Percentiles rank a stretch among this genome's conserved stretches.
These are phyloP conservation scores for Gymnarchus niloticus DNA, from an alignment of 2,113 vertebrate genomes.

Conservation along the genomic window DNA sequence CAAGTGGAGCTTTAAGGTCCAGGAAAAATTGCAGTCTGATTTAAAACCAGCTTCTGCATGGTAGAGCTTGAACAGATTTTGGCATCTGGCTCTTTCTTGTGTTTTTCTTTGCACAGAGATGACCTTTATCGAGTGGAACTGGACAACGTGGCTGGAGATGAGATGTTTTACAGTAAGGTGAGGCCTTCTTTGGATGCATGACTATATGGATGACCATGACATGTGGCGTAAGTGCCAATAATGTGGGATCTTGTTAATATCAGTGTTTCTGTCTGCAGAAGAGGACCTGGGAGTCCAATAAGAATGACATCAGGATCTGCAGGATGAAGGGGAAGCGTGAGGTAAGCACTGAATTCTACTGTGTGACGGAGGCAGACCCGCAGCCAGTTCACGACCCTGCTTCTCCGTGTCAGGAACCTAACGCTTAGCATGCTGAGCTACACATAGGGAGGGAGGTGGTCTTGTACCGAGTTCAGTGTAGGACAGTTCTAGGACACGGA, in stretches of 20 bases:
- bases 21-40: neutral
- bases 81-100: neutral
- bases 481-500: neutral
- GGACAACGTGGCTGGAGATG: slow-evolving; percentile 69
- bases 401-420: neutral
- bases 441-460: neutral
- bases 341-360: slow-evolving; percentile 52
- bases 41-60: neutral
- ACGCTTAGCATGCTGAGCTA: neutral
- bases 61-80: neutral
- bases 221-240: neutral
- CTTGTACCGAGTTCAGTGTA: neutral
- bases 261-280: slow-evolving; percentile 60
- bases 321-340: slow-evolving; percentile 94
- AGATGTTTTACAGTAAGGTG: slow-evolving; percentile 89
- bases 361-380: neutral
- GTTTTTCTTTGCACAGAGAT: slow-evolving; percentile 77
- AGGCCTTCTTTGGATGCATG: slow-evolving; percentile 33
- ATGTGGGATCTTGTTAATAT: neutral
- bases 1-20: neutral
- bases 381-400: neutral
- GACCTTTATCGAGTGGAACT: slow-evolving; percentile 83
- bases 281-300: slow-evolving; percentile 86
- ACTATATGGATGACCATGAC: too few relatives aligned
- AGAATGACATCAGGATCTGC: slow-evolving; percentile 89